Percentiles rank a stretch among this genome's conserved stretches.
phyloP scores from a whole-genome alignment of 2,797 vertebrate genomes.

The Distichodus sexfasciatus region DNA sequence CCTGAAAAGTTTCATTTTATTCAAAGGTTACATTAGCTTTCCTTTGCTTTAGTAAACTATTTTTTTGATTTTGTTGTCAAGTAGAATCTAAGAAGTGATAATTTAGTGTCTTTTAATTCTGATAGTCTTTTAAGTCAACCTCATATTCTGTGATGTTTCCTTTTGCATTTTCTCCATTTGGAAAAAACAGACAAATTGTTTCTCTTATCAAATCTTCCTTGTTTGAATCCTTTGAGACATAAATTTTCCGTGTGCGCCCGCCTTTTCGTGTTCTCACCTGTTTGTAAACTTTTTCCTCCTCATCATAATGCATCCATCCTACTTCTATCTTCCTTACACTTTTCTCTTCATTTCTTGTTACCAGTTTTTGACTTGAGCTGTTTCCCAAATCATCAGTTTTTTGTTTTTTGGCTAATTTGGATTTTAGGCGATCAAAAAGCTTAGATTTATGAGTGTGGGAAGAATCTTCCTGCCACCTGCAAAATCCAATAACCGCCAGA shows the following conservation, averaged over 20 bases:
- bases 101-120: conserved; percentile 23
- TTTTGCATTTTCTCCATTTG: conserved; percentile 23
- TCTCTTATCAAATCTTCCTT: conserved; percentile 16
- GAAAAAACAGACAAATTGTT: conserved; percentile 15
- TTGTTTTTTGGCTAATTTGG: background rate
- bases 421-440: conserved; percentile 23
- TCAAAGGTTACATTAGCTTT: background rate
- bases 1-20: background rate
- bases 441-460: background rate
- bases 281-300: background rate
- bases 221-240: conserved; percentile 6
- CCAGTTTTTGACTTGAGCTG: background rate
- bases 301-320: conserved; percentile 29
- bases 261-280: conserved; percentile 19
- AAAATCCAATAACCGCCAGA: conserved; percentile 26
- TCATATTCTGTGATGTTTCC: conserved; percentile 20
- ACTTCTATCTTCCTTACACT: conserved; percentile 27
- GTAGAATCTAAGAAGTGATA: conserved; percentile 25
- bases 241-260: conserved; percentile 6
- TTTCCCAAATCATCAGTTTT: background rate
- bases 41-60: background rate
- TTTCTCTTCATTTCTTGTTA: conserved; percentile 4
- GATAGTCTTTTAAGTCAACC: too few relatives aligned
- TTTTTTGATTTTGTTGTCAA: conserved; percentile 7
- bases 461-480: background rate